Base-by-base conservation (phyloP, 2,113 vertebrate species). In the Myrmophylax atrothorax region DNA sequence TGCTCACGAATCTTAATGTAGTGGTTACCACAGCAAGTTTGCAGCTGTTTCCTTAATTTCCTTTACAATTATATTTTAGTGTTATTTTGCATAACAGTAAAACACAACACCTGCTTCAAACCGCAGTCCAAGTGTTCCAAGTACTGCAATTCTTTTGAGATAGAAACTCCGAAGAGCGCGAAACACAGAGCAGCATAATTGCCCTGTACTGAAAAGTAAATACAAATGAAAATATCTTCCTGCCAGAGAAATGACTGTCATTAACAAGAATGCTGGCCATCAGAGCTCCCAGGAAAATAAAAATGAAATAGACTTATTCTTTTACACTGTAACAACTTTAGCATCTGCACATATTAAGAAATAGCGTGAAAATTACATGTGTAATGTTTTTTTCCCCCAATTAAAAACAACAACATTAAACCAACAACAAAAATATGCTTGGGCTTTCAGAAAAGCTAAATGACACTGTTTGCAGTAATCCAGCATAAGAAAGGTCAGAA, bases 81-180 rank as follows among this genome's bases (percentile, higher is more conserved):
- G 97, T 98, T 98, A 96, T 96, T 98, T 98, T 98, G 98, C 97
- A 98, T 98, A 98, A 98, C 97, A 98, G 97, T 98, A 98, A 98
- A 98, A 98, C 96, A 95, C 97, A 98, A 98, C 98, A 98, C 98
- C 98, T 98, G 98, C 98, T 97, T 98, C 97, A 97, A 97, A 97
- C 96, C 93, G 97, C 96, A 96, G 97, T 95, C 97, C 96, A n/a
- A n/a, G n/a, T 81, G 93, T 93, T 98, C 97, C 97, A 96, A 98
- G 96, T 70, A 93, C 94, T 93, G 96, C 97, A 91, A 97, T 94
- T 98, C 97, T 98, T 98, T 97, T 97, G 97, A 98, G 97, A 97
- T 22, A 97, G 87, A 92, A 97, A 95, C 97, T 97, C 84, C 12
- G 0, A 78, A 83, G 96, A 95, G 93, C 40, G 92, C 89, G 93